Evolutionary conservation across 2,797 vertebrate genomes (phyloP).

Genomic region (Enoplosus armatus): DNA sequence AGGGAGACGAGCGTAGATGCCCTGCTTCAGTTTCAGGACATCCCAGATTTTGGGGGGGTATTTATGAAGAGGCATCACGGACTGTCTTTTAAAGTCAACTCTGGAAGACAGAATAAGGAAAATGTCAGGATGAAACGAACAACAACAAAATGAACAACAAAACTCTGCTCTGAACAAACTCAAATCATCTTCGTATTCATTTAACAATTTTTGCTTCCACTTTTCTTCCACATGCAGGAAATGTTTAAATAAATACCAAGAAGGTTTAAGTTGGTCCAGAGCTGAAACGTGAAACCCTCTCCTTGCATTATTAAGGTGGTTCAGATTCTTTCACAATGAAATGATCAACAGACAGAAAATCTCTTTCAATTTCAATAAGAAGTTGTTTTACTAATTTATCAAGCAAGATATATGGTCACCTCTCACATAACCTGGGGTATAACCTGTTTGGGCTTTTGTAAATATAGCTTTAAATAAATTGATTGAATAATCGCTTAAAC

Average conservation of each 20-base stretch:
- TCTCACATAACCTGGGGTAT: too few relatives aligned
- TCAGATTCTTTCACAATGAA: too few relatives aligned
- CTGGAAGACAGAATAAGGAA: slow-evolving; percentile 20
- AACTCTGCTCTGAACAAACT: not conserved
- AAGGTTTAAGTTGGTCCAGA: not conserved
- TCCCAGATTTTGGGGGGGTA: slow-evolving; percentile 89
- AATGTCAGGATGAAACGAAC: not conserved
- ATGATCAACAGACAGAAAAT: too few relatives aligned
- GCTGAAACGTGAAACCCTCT: too few relatives aligned
- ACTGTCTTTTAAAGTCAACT: slow-evolving; percentile 5
- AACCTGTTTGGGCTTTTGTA: too few relatives aligned
- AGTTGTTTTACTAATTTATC: too few relatives aligned
- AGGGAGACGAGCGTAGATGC: slow-evolving; percentile 91
- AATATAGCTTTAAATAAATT: not conserved
- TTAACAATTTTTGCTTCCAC: not conserved
- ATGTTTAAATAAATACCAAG: not conserved
- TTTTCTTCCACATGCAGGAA: not conserved
- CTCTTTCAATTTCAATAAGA: too few relatives aligned
- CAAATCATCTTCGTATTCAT: not conserved
- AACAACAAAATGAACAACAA: not conserved
- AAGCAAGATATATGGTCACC: too few relatives aligned
- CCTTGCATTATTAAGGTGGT: too few relatives aligned
- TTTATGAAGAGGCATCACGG: slow-evolving; percentile 90
- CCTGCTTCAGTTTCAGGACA: slow-evolving; percentile 86
- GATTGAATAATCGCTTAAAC: too few relatives aligned